These are phyloP conservation scores for Drosophila lacteicornis DNA, from an alignment of 1,140 invertebrate species.

Conservation along the genomic window DNA sequence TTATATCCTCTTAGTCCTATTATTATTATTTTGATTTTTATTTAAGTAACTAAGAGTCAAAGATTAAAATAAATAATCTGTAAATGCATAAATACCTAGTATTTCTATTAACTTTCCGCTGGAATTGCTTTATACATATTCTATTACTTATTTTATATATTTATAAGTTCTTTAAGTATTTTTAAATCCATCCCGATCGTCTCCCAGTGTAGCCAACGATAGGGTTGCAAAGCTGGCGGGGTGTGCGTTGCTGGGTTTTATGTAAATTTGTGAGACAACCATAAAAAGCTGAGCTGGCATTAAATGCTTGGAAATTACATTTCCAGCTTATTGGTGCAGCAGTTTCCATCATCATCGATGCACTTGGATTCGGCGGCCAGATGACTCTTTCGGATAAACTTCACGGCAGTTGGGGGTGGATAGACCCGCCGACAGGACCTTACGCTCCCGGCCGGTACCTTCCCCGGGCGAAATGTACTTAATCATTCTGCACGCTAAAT, in stretches of 20 bases:
- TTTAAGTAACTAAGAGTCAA: no score
- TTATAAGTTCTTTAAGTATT: no score
- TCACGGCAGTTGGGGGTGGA: slow-evolving; percentile 22
- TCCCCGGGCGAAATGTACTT: slow-evolving; percentile 76
- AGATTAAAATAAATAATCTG: no score
- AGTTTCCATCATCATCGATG: slow-evolving; percentile 35
- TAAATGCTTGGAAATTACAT: slow-evolving; percentile 59
- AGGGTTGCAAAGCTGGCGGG: slow-evolving; percentile 54
- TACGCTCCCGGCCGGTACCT: slow-evolving; percentile 20
- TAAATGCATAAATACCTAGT: no score
- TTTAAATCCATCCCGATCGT: not conserved
- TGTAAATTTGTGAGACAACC: slow-evolving; percentile 62
- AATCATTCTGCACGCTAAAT: slow-evolving; percentile 84
- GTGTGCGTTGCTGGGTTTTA: slow-evolving; percentile 37
- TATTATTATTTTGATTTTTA: no score
- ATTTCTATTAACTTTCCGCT: no score
- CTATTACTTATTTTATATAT: no score
- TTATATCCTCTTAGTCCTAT: no score
- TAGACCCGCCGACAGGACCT: not conserved
- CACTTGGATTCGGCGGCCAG: slow-evolving; percentile 32
- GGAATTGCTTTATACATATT: not conserved
- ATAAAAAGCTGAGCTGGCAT: slow-evolving; percentile 61
- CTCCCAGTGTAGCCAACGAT: slow-evolving; percentile 25
- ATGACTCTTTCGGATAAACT: slow-evolving; percentile 43
- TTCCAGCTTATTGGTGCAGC: slow-evolving; percentile 39